These are phyloP conservation scores for Cynaeus angustus DNA, from an alignment of 2,888 invertebrate genomes.

Conservation along the genomic window DNA sequence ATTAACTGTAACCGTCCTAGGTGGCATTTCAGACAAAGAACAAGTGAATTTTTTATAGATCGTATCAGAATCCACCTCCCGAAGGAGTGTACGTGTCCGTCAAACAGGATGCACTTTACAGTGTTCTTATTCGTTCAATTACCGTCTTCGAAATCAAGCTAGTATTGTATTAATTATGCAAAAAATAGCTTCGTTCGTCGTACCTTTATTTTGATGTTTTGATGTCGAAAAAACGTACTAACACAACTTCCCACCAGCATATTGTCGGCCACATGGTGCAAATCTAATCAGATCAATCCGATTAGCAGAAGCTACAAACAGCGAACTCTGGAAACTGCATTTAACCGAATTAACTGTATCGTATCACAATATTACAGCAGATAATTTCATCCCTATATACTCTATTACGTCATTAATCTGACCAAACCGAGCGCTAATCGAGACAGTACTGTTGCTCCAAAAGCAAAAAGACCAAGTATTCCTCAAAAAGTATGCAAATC, in stretches of 20 bases:
- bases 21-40: background rate
- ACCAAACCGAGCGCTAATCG: constrained; percentile 20
- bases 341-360: constrained; percentile 46
- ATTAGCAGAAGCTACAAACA: constrained; percentile 42
- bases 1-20: constrained; percentile 1
- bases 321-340: constrained; percentile 42
- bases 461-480: background rate
- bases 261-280: constrained; percentile 25
- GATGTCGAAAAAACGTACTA: background rate
- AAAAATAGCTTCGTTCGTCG: background rate
- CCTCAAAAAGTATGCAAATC: background rate
- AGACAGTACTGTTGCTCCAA: background rate
- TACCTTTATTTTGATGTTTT: background rate
- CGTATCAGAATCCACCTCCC: constrained; percentile 2
- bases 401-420: constrained; percentile 43
- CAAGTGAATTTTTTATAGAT: constrained; percentile 6
- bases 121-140: constrained; percentile 3
- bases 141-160: background rate
- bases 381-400: constrained; percentile 41
- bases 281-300: constrained; percentile 46
- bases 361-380: constrained; percentile 43
- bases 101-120: background rate
- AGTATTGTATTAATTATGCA: background rate
- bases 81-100: background rate
- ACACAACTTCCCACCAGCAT: background rate